phyloP scores from a whole-genome alignment of 2,888 invertebrate genomes.

The Xestia ashworthii region DNA sequence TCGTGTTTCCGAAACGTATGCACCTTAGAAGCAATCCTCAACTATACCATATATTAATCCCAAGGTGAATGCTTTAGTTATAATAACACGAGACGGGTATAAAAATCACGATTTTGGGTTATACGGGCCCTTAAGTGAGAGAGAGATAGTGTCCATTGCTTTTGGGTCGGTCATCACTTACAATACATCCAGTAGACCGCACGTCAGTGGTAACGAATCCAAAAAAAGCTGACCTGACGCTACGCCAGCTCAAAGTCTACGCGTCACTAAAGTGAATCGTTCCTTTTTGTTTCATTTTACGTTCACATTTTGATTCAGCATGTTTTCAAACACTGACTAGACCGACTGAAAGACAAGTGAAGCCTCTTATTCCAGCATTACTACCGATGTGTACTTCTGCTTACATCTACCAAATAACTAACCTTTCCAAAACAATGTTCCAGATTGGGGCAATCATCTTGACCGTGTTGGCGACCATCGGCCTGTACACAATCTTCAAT shows the following conservation, averaged over 20 bases:
- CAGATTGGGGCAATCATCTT: slow-evolving; percentile 58
- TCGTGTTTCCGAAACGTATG: too few species aligned
- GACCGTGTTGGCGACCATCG: slow-evolving; percentile 39
- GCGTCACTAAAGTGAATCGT: background rate
- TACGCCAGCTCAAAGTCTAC: too few species aligned
- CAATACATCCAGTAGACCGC: background rate
- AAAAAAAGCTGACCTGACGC: background rate
- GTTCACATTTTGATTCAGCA: background rate
- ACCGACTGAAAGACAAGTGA: background rate
- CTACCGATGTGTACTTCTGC: background rate
- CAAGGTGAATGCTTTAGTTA: too few species aligned
- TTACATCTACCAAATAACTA: background rate
- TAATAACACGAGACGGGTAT: too few species aligned
- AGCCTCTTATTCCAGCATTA: background rate
- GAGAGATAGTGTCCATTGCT: background rate
- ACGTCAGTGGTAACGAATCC: background rate
- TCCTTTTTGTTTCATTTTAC: background rate
- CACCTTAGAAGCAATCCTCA: too few species aligned
- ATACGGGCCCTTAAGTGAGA: too few species aligned
- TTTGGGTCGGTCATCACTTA: background rate
- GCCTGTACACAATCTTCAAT: slow-evolving; percentile 25
- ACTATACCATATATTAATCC: too few species aligned
- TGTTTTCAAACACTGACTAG: background rate
- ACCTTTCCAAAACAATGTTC: slow-evolving; percentile 22
- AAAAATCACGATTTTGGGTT: too few species aligned